A percentile compares a stretch with the other conserved stretches of the same genome.
Evolutionary conservation across 1,140 invertebrate species (phyloP).

Genomic region (Paralvinella palmiformis): DNA sequence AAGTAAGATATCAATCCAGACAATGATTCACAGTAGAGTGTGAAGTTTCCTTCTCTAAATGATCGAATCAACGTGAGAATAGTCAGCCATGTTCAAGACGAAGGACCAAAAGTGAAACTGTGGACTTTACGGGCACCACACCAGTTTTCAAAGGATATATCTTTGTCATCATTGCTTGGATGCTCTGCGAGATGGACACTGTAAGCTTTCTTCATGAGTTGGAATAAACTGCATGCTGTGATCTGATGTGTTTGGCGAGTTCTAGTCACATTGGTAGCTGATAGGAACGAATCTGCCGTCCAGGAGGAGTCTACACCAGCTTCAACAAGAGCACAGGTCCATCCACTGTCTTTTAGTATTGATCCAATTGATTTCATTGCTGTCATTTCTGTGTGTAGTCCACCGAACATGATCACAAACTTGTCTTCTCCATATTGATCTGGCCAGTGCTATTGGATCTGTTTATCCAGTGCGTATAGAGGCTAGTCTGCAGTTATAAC

Average conservation of each 20-base stretch:
- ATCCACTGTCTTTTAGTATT: slow-evolving; percentile 24
- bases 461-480: slow-evolving; percentile 27
- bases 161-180: too few species aligned
- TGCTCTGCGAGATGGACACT: too few species aligned
- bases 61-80: neutral
- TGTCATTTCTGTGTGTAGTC: slow-evolving; percentile 31
- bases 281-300: neutral
- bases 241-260: neutral
- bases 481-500: slow-evolving; percentile 22
- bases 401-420: slow-evolving; percentile 31
- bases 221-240: neutral
- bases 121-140: neutral
- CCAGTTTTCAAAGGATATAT: neutral
- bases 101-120: neutral
- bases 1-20: slow-evolving; percentile 20
- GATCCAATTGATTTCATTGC: slow-evolving; percentile 22
- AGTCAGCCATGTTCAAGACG: neutral
- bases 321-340: slow-evolving; percentile 14
- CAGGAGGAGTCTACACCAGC: neutral
- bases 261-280: neutral
- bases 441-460: slow-evolving; percentile 29
- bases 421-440: slow-evolving; percentile 27
- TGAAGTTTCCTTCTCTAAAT: neutral
- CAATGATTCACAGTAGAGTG: neutral
- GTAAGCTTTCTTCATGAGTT: neutral